Evolutionary conservation across 1,140 invertebrate species (phyloP).

Genomic region (Hycleus cichorii): DNA sequence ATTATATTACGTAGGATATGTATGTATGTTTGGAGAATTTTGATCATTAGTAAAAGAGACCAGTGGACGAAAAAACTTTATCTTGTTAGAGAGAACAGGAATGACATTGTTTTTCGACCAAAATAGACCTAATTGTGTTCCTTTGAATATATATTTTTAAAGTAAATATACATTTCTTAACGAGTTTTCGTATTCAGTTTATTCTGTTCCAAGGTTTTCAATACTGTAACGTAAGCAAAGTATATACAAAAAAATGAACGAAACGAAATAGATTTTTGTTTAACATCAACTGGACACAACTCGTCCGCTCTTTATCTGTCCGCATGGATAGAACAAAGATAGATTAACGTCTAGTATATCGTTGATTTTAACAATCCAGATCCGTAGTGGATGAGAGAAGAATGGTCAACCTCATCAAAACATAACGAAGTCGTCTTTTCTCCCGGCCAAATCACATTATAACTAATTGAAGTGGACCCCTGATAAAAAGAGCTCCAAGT

Average conservation of each 20-base stretch:
- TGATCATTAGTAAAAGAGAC: not conserved
- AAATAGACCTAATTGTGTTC: slow-evolving; percentile 10
- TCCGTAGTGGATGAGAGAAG: slow-evolving; percentile 20
- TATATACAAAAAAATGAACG: not conserved
- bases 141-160: slow-evolving; percentile 16
- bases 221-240: slow-evolving; percentile 11
- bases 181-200: slow-evolving; percentile 16
- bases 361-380: not conserved
- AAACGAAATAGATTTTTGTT: not conserved
- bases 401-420: slow-evolving; percentile 38
- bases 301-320: too few relatives aligned
- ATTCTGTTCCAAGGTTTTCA: slow-evolving; percentile 7
- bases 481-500: slow-evolving; percentile 27
- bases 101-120: not conserved
- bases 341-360: not conserved
- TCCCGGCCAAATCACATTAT: slow-evolving; percentile 37
- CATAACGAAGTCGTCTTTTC: slow-evolving; percentile 36
- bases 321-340: not conserved
- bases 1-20: too few relatives aligned
- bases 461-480: slow-evolving; percentile 37
- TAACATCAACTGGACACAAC: too few relatives aligned
- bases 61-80: not conserved
- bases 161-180: slow-evolving; percentile 11
- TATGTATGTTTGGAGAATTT: too few relatives aligned
- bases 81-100: not conserved